These are phyloP conservation scores for Rynchops niger DNA, from an alignment of 2,113 vertebrate genomes.

Conservation along the genomic window DNA sequence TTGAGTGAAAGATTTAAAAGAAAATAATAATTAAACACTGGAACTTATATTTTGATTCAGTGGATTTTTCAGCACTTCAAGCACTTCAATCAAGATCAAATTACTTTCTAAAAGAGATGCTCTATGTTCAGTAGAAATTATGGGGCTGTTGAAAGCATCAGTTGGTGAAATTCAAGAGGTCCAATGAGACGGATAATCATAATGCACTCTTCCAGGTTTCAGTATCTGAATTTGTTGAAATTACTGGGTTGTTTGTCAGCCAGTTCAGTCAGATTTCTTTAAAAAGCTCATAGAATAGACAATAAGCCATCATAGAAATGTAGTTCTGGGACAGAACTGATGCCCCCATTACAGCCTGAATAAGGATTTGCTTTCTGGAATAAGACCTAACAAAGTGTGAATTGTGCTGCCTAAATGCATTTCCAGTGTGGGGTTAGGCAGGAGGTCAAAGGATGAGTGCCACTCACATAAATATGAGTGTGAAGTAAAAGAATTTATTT, in stretches of 20 bases:
- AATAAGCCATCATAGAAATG: background rate
- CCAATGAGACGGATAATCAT: background rate
- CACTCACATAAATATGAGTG: slow-evolving; percentile 29
- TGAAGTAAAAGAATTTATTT: slow-evolving; percentile 38
- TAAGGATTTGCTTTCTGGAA: slow-evolving; percentile 45
- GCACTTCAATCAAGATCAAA: background rate
- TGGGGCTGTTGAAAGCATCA: background rate
- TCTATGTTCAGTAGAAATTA: background rate
- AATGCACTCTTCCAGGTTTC: background rate
- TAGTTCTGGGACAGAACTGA: background rate
- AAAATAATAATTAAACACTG: background rate
- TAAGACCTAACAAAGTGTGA: slow-evolving; percentile 44
- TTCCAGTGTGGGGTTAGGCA: background rate
- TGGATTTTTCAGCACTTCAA: background rate
- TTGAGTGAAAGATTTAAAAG: background rate
- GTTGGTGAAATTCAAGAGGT: background rate
- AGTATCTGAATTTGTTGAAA: background rate
- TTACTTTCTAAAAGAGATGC: background rate
- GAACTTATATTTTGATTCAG: background rate
- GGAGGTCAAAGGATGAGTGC: slow-evolving; percentile 53
- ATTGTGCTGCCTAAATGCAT: slow-evolving; percentile 40
- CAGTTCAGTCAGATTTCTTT: background rate
- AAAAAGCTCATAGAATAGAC: background rate
- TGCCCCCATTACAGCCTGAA: background rate
- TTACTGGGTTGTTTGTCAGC: background rate